These are phyloP conservation scores for Crax fasciolata DNA, from an alignment of 2,797 vertebrate species.

Conservation along the genomic window DNA sequence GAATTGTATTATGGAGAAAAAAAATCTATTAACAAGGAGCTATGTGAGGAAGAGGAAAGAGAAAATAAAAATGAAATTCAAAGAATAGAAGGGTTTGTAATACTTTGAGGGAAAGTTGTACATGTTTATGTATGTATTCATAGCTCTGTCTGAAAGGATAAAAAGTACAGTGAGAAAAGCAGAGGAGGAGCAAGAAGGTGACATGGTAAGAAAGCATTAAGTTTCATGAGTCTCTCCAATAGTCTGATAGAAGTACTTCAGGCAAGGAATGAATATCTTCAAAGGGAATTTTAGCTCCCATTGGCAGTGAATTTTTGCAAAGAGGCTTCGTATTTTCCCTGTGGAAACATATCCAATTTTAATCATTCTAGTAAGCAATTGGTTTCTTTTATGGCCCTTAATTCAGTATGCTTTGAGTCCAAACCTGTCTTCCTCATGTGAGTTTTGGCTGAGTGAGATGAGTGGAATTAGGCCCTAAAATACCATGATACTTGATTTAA, in stretches of 20 bases:
- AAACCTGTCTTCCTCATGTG: constrained; percentile 40
- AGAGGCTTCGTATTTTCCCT: constrained; percentile 34
- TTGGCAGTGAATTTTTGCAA: constrained; percentile 19
- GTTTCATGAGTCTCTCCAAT: background rate
- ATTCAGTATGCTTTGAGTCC: constrained; percentile 41
- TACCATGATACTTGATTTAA: constrained; percentile 5
- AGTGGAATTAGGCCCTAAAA: constrained; percentile 56
- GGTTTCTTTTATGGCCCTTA: constrained; percentile 47
- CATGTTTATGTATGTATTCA: background rate
- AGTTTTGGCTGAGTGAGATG: background rate
- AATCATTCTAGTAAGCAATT: constrained; percentile 58
- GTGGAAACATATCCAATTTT: constrained; percentile 38
- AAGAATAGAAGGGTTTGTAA: background rate
- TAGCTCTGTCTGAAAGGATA: background rate
- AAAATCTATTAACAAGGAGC: background rate
- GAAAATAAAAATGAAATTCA: background rate
- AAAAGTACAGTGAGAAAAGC: background rate
- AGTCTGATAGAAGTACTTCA: constrained; percentile 26
- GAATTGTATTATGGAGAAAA: background rate
- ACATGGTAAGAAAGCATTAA: background rate
- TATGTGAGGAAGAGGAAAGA: background rate
- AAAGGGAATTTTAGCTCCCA: constrained; percentile 5
- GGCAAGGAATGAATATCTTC: background rate
- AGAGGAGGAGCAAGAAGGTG: background rate
- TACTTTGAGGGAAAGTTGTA: background rate